A percentile compares a stretch with the other conserved stretches of the same genome.
Evolutionary conservation across 2,113 vertebrate species (phyloP).

Genomic region (Podarcis muralis): DNA sequence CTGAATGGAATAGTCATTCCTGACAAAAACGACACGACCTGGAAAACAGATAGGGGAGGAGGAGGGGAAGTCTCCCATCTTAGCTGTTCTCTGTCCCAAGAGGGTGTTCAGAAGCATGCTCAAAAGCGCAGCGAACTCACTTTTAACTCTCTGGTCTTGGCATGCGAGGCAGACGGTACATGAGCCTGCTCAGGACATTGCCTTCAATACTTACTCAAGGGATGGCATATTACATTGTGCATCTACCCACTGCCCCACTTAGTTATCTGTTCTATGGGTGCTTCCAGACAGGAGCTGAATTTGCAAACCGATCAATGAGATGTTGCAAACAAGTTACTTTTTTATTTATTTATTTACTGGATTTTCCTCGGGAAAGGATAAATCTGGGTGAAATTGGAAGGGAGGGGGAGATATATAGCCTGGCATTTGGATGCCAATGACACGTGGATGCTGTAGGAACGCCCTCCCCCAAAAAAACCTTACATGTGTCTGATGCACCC

Average conservation of each 20-base stretch:
- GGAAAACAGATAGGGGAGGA: not conserved
- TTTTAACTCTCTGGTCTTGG: not conserved
- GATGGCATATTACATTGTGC: not conserved
- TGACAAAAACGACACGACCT: not conserved
- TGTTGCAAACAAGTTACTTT: too few species aligned
- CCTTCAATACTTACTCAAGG: not conserved
- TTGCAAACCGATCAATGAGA: too few species aligned
- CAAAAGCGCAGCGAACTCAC: not conserved
- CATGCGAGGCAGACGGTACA: not conserved
- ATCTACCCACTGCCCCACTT: not conserved
- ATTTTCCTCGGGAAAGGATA: too few species aligned
- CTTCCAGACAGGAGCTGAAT: too few species aligned
- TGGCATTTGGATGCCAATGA: too few species aligned
- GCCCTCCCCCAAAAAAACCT: too few species aligned
- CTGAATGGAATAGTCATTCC: not conserved
- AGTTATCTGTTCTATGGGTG: not conserved
- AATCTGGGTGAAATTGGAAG: too few species aligned
- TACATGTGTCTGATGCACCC: too few species aligned
- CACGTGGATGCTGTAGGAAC: too few species aligned
- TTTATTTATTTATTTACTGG: too few species aligned
- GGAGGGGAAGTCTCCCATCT: not conserved
- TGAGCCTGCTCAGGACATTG: not conserved
- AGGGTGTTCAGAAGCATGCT: not conserved
- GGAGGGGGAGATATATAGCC: too few species aligned
- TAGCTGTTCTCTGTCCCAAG: not conserved